Conservation (phyloP, 64 coral and sea anemone genomes). For the Anthopleura sola region DNA sequence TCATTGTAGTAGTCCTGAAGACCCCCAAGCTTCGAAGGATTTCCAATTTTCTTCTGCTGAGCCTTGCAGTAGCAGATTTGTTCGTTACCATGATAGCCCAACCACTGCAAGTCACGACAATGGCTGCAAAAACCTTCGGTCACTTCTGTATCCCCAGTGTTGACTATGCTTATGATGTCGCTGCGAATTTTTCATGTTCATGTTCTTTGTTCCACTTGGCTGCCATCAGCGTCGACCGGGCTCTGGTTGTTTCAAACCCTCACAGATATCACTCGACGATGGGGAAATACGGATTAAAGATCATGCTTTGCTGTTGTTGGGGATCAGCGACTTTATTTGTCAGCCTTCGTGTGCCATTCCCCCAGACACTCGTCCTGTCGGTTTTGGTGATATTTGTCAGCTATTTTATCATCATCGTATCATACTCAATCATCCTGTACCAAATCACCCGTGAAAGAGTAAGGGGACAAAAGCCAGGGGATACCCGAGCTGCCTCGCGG, state of each 20-base stretch:
- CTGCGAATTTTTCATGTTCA: constrained; percentile 26
- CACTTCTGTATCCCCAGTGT: constrained; percentile 13
- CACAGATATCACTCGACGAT: constrained; percentile 10
- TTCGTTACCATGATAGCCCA: constrained; percentile 23
- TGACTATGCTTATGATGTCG: constrained; percentile 31
- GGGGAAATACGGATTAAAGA: constrained; percentile 28
- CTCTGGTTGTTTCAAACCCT: constrained; percentile 11
- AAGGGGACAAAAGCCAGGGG: neutral
- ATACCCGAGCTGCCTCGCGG: neutral
- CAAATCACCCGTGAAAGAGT: neutral
- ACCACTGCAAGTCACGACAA: constrained; percentile 6
- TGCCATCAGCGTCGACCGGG: constrained; percentile 38
- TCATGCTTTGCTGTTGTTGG: constrained; percentile 21
- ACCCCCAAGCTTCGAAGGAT: constrained; percentile 25
- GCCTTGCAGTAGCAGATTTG: constrained; percentile 40
- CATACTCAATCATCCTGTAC: constrained; percentile 17
- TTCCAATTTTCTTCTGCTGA: constrained; percentile 46
- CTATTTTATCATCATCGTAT: constrained; percentile 24
- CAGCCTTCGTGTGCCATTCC: constrained; percentile 17
- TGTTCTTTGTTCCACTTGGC: constrained; percentile 33
- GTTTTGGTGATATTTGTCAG: constrained; percentile 13
- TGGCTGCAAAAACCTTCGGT: constrained; percentile 17
- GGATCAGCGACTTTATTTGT: constrained; percentile 8
- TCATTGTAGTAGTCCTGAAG: neutral
- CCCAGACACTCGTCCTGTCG: neutral